Evolutionary conservation across 2,797 vertebrate species (phyloP).

Genomic region (Mus minutoides): DNA sequence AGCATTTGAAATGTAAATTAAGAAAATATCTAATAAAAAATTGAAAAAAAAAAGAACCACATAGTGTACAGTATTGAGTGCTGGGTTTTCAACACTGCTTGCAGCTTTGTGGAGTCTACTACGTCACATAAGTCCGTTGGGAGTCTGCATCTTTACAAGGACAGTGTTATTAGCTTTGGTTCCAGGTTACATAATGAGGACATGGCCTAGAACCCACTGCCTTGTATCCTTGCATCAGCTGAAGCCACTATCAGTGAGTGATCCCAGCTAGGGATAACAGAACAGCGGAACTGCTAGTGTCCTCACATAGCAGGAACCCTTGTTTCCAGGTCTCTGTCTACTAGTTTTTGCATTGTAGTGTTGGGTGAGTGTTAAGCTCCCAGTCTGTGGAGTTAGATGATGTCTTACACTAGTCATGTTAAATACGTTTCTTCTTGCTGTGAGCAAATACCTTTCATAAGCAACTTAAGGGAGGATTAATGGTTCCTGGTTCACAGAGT

Average conservation of each 20-base stretch:
- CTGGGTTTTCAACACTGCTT: not conserved
- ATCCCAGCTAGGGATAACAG: not conserved
- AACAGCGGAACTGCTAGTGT: not conserved
- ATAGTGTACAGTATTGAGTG: not conserved
- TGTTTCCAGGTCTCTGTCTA: not conserved
- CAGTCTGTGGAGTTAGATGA: not conserved
- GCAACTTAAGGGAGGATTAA: not conserved
- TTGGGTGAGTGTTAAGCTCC: not conserved
- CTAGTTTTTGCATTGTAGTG: not conserved
- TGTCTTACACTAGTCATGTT: not conserved
- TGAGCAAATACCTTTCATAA: not conserved
- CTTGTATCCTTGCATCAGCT: not conserved
- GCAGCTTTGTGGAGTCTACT: not conserved
- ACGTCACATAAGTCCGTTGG: not conserved
- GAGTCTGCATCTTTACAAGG: not conserved
- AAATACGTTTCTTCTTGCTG: not conserved
- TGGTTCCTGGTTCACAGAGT: not conserved
- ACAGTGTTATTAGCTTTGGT: not conserved
- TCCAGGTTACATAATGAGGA: not conserved
- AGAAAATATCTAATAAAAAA: no score
- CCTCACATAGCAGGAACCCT: not conserved
- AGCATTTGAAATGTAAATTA: no score
- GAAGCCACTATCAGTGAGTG: slow-evolving; percentile 1
- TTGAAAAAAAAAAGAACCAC: no score
- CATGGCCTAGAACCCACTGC: not conserved